Base-by-base conservation (phyloP, 2,113 vertebrate species). In the Pionites leucogaster region DNA sequence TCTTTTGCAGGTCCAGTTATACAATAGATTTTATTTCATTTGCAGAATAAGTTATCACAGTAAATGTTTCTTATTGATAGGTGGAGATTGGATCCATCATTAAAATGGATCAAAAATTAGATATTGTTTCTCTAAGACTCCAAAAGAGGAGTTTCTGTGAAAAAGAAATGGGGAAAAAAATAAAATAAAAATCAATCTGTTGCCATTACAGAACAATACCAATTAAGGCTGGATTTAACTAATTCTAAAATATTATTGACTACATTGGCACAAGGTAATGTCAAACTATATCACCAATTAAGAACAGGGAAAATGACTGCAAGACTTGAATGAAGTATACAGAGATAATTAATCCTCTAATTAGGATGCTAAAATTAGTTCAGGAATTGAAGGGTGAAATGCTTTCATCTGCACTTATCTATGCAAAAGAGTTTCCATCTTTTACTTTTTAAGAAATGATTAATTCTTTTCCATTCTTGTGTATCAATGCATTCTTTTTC, bases 301-400 rank as follows among this genome's bases (percentile, higher is more conserved):
- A 90, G 53, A 91, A 82, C 0, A 79, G 17, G 42, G 47, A 95
- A 95, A 95, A 76, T 76, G 85, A 84, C 33, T 59, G 46, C 25
- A 90, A 88, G 86, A 92, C 16, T 72, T 95, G 46, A 92, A 83
- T 55, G 52, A 90, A 88, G 49, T 63, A 80, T 59, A 47, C 20
- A 50, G 16, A 70, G 60, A 94, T 91, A 93, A 95, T 90, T 88
- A 94, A 88, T 81, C 55, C 12, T 83, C 55, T 94, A 88, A 90
- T 86, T 92, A 90, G 64, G 55, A 86, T 93, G 79, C 23, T 86
- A 88, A 90, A 94, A 90, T 86, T 88, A 68, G 24, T 90, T 88
- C 23, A 63, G 41, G 46, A 92, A 75, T n/a, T 79, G 70, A 94
- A 52, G 17, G 35, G 33, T 88, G 42, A 92, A 90, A 93, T 47